Percentiles rank a stretch among this genome's conserved stretches.
phyloP scores from a whole-genome alignment of 35 echinoderm and acorn worm genomes.

The Chiridota heheva region DNA sequence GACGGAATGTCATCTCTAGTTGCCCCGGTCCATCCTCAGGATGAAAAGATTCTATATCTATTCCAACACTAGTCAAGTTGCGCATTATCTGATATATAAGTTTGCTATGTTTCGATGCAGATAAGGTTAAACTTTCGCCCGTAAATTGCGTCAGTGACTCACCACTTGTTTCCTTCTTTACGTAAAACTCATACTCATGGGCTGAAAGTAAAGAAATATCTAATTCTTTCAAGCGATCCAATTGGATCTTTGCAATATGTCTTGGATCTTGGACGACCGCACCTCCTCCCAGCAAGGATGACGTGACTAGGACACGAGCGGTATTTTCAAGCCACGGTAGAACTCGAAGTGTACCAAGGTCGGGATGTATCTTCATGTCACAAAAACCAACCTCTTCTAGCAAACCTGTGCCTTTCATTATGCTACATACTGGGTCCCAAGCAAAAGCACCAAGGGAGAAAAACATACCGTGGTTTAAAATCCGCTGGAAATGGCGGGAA shows the following conservation, averaged over 20 bases:
- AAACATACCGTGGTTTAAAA: slow-evolving; percentile 35
- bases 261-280: slow-evolving; percentile 39
- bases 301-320: slow-evolving; percentile 54
- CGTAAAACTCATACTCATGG: slow-evolving; percentile 72
- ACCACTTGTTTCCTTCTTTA: slow-evolving; percentile 18
- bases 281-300: slow-evolving; percentile 20
- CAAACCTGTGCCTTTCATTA: slow-evolving; percentile 49
- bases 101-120: slow-evolving; percentile 31
- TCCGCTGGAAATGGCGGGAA: slow-evolving; percentile 60
- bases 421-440: slow-evolving; percentile 42
- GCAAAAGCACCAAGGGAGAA: slow-evolving; percentile 61
- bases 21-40: slow-evolving; percentile 60
- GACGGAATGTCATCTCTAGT: slow-evolving; percentile 57
- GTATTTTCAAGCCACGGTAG: slow-evolving; percentile 69
- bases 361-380: slow-evolving; percentile 65
- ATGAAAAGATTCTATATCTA: slow-evolving; percentile 64
- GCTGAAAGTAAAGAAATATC: slow-evolving; percentile 60
- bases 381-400: slow-evolving; percentile 50
- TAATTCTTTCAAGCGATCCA: slow-evolving; percentile 46
- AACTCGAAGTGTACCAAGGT: slow-evolving; percentile 74
- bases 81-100: slow-evolving; percentile 63
- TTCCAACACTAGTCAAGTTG: slow-evolving; percentile 54
- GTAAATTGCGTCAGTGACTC: slow-evolving; percentile 27
- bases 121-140: slow-evolving; percentile 36
- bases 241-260: slow-evolving; percentile 52